Percentiles rank a stretch among this genome's conserved stretches.
Conservation (phyloP, 2,888 invertebrate species). For the Temnothorax ravouxi region DNA sequence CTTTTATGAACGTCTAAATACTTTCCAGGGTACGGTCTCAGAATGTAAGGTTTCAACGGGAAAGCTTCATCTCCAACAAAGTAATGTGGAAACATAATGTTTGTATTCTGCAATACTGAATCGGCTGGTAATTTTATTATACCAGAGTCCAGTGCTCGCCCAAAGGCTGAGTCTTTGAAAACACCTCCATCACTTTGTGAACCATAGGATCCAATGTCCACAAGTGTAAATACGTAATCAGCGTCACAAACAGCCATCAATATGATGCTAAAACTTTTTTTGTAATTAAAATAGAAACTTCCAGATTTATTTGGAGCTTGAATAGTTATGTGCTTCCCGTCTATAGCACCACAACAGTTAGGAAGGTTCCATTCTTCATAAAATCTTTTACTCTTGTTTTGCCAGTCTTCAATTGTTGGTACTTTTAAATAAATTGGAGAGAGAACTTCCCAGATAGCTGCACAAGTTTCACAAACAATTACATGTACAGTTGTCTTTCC, state of each 20-base stretch:
- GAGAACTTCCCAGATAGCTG: neutral
- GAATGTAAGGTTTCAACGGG: neutral
- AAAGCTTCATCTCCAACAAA: neutral
- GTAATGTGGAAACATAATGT: neutral
- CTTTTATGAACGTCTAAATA: neutral
- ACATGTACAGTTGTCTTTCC: slow-evolving; percentile 5
- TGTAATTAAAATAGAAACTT: neutral
- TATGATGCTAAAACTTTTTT: slow-evolving; percentile 2
- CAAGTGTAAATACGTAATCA: slow-evolving; percentile 18
- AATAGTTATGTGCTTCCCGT: neutral
- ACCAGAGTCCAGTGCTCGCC: slow-evolving; percentile 16
- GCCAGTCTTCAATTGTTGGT: slow-evolving; percentile 2
- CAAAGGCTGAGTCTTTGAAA: slow-evolving; percentile 8
- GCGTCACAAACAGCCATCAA: slow-evolving; percentile 5
- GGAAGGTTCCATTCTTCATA: neutral
- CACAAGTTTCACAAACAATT: slow-evolving; percentile 5
- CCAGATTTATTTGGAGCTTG: neutral
- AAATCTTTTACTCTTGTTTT: neutral
- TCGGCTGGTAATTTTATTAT: slow-evolving; percentile 12
- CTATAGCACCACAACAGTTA: slow-evolving; percentile 6
- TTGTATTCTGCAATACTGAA: neutral
- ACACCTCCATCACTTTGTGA: slow-evolving; percentile 7
- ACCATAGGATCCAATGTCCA: slow-evolving; percentile 10
- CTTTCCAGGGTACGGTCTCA: slow-evolving; percentile 10
- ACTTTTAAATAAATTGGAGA: slow-evolving; percentile 14